Percentiles rank a stretch among this genome's conserved stretches.
Conservation (phyloP, 2,113 vertebrate species). For the Zosterops pallidus region DNA sequence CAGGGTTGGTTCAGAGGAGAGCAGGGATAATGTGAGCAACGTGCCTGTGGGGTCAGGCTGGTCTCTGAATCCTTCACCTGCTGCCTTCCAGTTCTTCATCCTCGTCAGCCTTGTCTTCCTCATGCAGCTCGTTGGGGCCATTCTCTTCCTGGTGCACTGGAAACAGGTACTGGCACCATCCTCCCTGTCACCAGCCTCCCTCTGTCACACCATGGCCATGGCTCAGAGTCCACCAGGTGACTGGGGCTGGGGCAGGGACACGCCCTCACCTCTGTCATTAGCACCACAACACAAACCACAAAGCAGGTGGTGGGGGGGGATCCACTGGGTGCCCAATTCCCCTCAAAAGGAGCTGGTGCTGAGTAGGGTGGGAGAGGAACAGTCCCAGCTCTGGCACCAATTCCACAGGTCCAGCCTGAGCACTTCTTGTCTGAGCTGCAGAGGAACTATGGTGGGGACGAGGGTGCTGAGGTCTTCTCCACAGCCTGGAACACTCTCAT, state of each 20-base stretch:
- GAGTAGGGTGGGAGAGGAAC: background rate
- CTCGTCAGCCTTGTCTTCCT: constrained; percentile 49
- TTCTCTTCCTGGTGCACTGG: constrained; percentile 57
- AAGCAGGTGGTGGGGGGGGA: background rate
- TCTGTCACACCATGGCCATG: rapidly evolving
- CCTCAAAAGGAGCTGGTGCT: background rate
- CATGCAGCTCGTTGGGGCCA: background rate
- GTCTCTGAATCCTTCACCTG: background rate
- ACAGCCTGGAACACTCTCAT: constrained; percentile 62
- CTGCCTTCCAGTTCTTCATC: constrained; percentile 63
- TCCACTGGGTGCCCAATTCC: background rate
- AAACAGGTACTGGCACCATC: background rate
- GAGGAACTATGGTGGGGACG: constrained; percentile 44
- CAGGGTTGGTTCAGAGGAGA: background rate
- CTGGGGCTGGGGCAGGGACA: rapidly evolving
- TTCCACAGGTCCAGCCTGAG: constrained; percentile 39
- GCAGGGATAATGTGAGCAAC: background rate
- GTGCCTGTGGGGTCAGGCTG: rapidly evolving
- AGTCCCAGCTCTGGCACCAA: background rate
- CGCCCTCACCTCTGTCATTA: background rate
- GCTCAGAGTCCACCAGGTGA: background rate
- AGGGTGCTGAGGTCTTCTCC: constrained; percentile 50
- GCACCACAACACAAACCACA: background rate
- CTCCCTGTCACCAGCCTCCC: too few relatives aligned
- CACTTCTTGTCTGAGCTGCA: constrained; percentile 26